Evolutionary conservation across 2,888 invertebrate species (phyloP).

Genomic region (Archips crataeganus): DNA sequence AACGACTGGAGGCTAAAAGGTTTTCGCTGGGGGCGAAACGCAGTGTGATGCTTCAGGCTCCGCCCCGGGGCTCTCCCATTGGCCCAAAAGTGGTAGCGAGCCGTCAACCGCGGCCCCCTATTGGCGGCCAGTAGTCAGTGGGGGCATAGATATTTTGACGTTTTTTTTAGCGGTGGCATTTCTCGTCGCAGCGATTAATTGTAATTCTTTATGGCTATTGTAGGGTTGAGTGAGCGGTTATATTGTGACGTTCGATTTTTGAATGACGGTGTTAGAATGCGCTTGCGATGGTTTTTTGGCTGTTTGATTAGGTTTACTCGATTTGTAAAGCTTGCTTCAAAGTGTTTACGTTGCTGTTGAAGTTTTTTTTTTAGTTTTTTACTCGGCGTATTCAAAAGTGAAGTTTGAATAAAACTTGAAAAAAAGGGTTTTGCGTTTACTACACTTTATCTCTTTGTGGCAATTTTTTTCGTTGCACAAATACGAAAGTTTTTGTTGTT

Average conservation of each 20-base stretch:
- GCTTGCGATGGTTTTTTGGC: slow-evolving; percentile 57
- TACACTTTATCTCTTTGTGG: slow-evolving; percentile 35
- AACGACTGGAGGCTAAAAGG: slow-evolving; percentile 86
- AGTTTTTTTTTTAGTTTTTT: slow-evolving; percentile 45
- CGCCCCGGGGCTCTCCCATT: slow-evolving; percentile 81
- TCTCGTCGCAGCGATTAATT: slow-evolving; percentile 82
- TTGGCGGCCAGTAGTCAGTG: slow-evolving; percentile 73
- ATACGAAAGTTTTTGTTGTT: neutral
- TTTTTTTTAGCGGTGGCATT: slow-evolving; percentile 83
- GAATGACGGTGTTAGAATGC: slow-evolving; percentile 60
- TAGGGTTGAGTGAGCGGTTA: slow-evolving; percentile 83
- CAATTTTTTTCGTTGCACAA: neutral
- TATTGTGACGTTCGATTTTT: slow-evolving; percentile 69
- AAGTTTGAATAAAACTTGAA: slow-evolving; percentile 14
- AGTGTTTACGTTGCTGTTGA: slow-evolving; percentile 57
- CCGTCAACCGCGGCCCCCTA: slow-evolving; percentile 66
- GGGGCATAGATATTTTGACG: slow-evolving; percentile 81
- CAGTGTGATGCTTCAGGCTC: slow-evolving; percentile 79
- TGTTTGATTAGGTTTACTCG: slow-evolving; percentile 45
- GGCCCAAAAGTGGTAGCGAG: slow-evolving; percentile 75
- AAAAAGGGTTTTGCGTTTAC: slow-evolving; percentile 32
- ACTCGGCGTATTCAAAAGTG: neutral
- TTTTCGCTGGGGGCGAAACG: slow-evolving; percentile 85
- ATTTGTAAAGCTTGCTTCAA: slow-evolving; percentile 53
- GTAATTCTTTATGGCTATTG: slow-evolving; percentile 84